Conservation (phyloP, 1,140 invertebrate genomes). For the Yoshiicerus persimilis region DNA sequence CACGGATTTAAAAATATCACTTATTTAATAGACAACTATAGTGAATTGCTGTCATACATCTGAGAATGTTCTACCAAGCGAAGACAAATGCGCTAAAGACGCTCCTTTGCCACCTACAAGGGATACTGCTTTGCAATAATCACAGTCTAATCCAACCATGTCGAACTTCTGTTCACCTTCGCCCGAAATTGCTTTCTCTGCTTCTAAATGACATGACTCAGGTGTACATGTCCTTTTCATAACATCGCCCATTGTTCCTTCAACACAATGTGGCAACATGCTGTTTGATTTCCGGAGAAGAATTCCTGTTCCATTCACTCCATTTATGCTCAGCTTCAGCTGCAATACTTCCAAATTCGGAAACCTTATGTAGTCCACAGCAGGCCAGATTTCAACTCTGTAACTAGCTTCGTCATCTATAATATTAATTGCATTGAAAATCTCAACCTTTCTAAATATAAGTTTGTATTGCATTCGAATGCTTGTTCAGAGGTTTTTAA, state of each 20-base stretch:
- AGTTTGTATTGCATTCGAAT: background rate
- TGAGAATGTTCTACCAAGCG: slow-evolving; percentile 42
- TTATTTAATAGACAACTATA: too few relatives aligned
- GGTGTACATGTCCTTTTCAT: background rate
- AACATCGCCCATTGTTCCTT: background rate
- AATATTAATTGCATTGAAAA: background rate
- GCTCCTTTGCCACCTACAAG: slow-evolving; percentile 73
- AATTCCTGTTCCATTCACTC: slow-evolving; percentile 28
- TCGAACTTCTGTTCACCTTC: background rate
- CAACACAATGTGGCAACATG: background rate
- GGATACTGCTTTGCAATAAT: slow-evolving; percentile 57
- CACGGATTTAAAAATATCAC: too few relatives aligned
- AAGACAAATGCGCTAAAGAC: slow-evolving; percentile 63
- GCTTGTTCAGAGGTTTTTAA: background rate
- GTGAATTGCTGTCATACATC: background rate
- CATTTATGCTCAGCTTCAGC: slow-evolving; percentile 37
- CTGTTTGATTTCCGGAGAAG: slow-evolving; percentile 15
- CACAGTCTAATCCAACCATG: slow-evolving; percentile 17
- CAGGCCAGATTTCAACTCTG: slow-evolving; percentile 43
- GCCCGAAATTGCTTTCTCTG: background rate
- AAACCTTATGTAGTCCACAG: background rate
- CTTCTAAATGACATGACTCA: background rate
- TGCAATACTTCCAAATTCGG: background rate
- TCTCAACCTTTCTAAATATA: background rate
- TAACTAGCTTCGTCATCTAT: slow-evolving; percentile 15